Percentiles rank a stretch among this genome's conserved stretches.
phyloP scores from a whole-genome alignment of 2,888 invertebrate genomes.

The Pegoplata infirma region DNA sequence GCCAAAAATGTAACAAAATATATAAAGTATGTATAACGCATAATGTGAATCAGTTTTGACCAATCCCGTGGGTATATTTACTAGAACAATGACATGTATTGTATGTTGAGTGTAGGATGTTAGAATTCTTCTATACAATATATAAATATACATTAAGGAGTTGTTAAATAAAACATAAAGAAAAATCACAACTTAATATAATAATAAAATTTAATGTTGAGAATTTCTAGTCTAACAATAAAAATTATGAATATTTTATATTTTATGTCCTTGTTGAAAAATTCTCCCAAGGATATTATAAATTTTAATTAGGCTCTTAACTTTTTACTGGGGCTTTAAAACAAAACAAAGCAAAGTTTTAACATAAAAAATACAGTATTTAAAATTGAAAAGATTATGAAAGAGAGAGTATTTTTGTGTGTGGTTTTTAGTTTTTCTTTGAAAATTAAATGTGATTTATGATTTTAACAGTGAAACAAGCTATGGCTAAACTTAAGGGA shows the following conservation, averaged over 20 bases:
- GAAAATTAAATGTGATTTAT: no score
- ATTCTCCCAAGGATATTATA: slow-evolving; percentile 24
- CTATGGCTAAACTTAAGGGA: no score
- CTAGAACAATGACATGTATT: slow-evolving; percentile 27
- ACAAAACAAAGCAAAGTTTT: not conserved
- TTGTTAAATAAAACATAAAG: not conserved
- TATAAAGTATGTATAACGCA: not conserved
- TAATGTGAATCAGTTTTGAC: slow-evolving; percentile 1
- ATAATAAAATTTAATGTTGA: not conserved
- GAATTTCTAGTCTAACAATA: not conserved
- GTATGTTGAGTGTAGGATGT: not conserved
- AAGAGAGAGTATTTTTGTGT: no score
- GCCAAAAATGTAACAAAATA: not conserved
- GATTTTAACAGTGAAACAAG: no score
- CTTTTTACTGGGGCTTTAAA: not conserved
- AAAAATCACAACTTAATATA: not conserved
- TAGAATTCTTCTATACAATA: not conserved
- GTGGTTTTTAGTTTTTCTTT: no score
- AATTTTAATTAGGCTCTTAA: slow-evolving; percentile 26
- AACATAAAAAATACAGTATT: not conserved
- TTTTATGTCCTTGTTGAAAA: not conserved
- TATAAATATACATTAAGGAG: not conserved
- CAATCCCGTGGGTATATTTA: slow-evolving; percentile 38
- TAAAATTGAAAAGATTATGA: no score
- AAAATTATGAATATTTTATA: not conserved